Base-by-base conservation (phyloP, 2,888 invertebrate species). In the Lithophane semibrunnea region DNA sequence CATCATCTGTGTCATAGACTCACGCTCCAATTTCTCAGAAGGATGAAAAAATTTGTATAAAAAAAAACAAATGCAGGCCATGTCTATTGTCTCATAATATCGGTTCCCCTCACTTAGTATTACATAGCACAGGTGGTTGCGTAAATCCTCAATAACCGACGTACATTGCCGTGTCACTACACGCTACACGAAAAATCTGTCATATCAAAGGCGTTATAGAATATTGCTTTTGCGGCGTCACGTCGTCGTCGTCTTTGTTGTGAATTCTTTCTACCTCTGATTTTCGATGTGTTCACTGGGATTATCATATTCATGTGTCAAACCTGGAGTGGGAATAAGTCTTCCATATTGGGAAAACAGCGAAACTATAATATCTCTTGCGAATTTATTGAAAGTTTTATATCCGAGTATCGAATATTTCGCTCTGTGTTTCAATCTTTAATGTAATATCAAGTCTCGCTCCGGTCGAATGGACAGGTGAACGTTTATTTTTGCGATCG, bases 271-370 rank as follows among this genome's bases (percentile, higher is more conserved):
- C 75, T 89, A 88, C 88, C 89, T 91, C 89, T 78, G 87, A 86
- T 88, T 86, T 87, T 83, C 80, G 80, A 88, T 88, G 83, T 90
- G 85, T 88, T 90, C 80, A 71, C 80, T 61, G 83, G 87, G 91
- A 92, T 92, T 92, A 92, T 89, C 90, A 91, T 92, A 91, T 91
- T 89, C 89, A 89, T 88, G 89, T 90, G 88, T 88, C 90, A 90
- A 88, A 79, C 73, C 64, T 72, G 71, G 77, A 79, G 68, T 73
- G 75, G 73, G 80, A 84, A 88, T 88, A 88, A 90, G 86, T 87
- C 88, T 84, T 81, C 73, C 83, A 83, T 89, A 90, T 89, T 89
- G 88, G 79, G 69, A 85, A 87, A 88, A 86, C 77, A 80, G 73
- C 52, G 29, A 86, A 29, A 84, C 81, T 85, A 80, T 75, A 75